Evolutionary conservation across 2,113 vertebrate species (phyloP).

Genomic region (Hemicordylus capensis): DNA sequence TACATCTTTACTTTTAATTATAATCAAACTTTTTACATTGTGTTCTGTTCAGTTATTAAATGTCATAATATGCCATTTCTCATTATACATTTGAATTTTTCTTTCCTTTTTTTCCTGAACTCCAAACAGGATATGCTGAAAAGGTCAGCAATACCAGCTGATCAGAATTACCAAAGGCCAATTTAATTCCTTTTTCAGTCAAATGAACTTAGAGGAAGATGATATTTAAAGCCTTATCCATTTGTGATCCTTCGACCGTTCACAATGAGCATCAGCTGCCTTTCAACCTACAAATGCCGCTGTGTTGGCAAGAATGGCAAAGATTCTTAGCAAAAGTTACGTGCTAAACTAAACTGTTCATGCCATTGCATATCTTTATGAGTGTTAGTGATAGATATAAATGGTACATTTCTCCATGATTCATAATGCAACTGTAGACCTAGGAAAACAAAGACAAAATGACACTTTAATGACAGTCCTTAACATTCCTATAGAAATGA

Average conservation of each 20-base stretch:
- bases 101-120: slow-evolving; percentile 12
- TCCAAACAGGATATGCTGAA: slow-evolving; percentile 57
- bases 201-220: slow-evolving; percentile 60
- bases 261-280: slow-evolving; percentile 23
- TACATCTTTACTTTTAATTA: slow-evolving; percentile 56
- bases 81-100: slow-evolving; percentile 39
- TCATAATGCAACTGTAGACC: not conserved
- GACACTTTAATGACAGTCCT: not conserved
- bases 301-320: not conserved
- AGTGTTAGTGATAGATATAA: not conserved
- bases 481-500: not conserved
- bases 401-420: slow-evolving; percentile 29
- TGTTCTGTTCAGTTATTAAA: slow-evolving; percentile 51
- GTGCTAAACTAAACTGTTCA: not conserved
- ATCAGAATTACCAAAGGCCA: slow-evolving; percentile 58
- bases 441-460: slow-evolving; percentile 5
- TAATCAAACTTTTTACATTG: slow-evolving; percentile 34
- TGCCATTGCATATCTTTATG: not conserved
- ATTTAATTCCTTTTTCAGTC: slow-evolving; percentile 61
- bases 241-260: slow-evolving; percentile 26
- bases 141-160: slow-evolving; percentile 63
- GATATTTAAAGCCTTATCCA: slow-evolving; percentile 43
- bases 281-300: slow-evolving; percentile 22
- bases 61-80: slow-evolving; percentile 42
- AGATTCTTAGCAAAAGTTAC: slow-evolving; percentile 15